These are phyloP conservation scores for Neodiprion lecontei DNA, from an alignment of 1,140 invertebrate genomes.

Conservation along the genomic window DNA sequence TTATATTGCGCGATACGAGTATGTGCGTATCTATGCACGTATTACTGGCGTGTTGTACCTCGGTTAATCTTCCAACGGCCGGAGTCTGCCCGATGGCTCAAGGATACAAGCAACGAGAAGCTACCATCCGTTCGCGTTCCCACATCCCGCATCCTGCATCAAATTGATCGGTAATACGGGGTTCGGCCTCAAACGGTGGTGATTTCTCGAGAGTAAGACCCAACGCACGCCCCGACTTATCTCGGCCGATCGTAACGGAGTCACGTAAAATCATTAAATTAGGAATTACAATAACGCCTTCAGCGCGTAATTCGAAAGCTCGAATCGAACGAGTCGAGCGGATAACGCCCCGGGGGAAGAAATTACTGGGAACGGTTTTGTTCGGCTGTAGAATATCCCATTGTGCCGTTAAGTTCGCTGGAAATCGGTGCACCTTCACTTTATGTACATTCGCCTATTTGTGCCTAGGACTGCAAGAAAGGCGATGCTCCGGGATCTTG, in stretches of 20 bases:
- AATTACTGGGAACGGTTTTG: too few species aligned
- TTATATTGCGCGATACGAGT: not conserved
- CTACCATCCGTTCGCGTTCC: not conserved
- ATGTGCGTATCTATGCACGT: not conserved
- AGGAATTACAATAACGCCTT: constrained; percentile 5
- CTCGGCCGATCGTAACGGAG: not conserved
- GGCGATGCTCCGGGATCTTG: not conserved
- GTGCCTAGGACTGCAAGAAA: not conserved
- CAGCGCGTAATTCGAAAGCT: not conserved
- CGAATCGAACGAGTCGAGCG: not conserved
- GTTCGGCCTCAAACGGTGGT: not conserved
- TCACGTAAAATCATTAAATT: constrained; percentile 6
- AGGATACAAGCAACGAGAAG: not conserved
- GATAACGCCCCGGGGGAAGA: too few species aligned
- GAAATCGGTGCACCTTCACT: too few species aligned
- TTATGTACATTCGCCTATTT: too few species aligned
- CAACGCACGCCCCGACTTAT: not conserved
- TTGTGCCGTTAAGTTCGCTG: too few species aligned
- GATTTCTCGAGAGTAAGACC: not conserved
- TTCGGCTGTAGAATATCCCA: too few species aligned
- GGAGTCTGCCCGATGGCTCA: not conserved
- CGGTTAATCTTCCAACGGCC: not conserved
- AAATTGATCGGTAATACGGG: not conserved
- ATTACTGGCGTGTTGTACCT: not conserved
- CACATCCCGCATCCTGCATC: not conserved